phyloP scores from a whole-genome alignment of 2,888 invertebrate genomes.

The Cosmia trapezina region DNA sequence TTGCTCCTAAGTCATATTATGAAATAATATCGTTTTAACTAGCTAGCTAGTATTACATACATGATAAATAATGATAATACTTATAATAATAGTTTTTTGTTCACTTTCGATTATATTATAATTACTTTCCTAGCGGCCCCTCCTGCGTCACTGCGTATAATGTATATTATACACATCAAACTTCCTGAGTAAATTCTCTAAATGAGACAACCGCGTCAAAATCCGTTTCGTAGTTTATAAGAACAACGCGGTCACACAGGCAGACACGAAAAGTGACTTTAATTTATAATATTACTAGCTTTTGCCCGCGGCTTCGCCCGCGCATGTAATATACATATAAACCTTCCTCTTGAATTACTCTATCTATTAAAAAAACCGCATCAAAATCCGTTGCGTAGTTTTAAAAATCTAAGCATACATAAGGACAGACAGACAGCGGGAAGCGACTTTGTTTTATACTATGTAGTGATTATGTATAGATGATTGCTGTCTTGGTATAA shows the following conservation, averaged over 20 bases:
- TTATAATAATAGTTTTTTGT: neutral
- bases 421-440: too few relatives aligned
- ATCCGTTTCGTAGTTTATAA: neutral
- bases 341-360: too few relatives aligned
- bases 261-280: neutral
- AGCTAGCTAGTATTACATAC: constrained; percentile 22
- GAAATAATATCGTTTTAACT: constrained; percentile 52
- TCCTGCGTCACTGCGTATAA: neutral
- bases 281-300: neutral
- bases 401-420: too few relatives aligned
- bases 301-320: too few relatives aligned
- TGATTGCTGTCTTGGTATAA: too few relatives aligned
- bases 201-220: neutral
- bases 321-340: too few relatives aligned
- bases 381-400: too few relatives aligned
- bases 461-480: too few relatives aligned
- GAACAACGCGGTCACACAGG: neutral
- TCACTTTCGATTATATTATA: neutral
- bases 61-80: neutral
- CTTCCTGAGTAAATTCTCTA: neutral
- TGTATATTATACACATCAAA: neutral
- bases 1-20: constrained; percentile 57
- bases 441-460: neutral
- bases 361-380: too few relatives aligned
- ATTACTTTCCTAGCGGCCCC: neutral